These are phyloP conservation scores for Hypothenemus hampei DNA, from an alignment of 1,140 invertebrate species.

Conservation along the genomic window DNA sequence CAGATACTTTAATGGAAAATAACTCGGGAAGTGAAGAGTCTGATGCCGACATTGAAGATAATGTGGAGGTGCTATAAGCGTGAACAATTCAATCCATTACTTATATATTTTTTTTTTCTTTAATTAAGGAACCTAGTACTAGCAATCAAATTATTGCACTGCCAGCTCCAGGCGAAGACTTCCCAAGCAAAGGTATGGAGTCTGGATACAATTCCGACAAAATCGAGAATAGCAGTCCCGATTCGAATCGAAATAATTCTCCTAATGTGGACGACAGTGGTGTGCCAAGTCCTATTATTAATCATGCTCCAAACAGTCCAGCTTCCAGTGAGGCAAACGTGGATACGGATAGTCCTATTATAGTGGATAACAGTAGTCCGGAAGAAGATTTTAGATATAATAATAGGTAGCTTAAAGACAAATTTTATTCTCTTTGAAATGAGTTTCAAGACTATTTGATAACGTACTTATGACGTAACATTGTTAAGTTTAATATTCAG, in stretches of 20 bases:
- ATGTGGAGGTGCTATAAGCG: conserved; percentile 59
- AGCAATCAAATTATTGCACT: conserved; percentile 4
- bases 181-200: conserved; percentile 50
- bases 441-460: no score
- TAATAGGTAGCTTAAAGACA: conserved; percentile 13
- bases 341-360: conserved; percentile 47
- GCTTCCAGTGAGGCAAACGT: conserved; percentile 53
- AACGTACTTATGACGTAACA: no score
- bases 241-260: conserved; percentile 34
- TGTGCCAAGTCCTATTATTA: conserved; percentile 49
- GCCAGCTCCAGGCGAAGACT: conserved; percentile 27
- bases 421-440: not conserved
- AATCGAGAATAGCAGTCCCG: conserved; percentile 41
- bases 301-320: conserved; percentile 45
- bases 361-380: conserved; percentile 34
- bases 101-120: no score
- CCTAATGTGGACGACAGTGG: conserved; percentile 48
- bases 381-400: conserved; percentile 32
- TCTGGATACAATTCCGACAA: conserved; percentile 70
- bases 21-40: conserved; percentile 61
- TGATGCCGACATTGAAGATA: conserved; percentile 77
- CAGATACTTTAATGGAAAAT: conserved; percentile 43
- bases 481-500: not conserved
- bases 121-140: not conserved
- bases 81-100: not conserved